A percentile compares a stretch with the other conserved stretches of the same genome.
phyloP scores from a whole-genome alignment of 2,113 vertebrate genomes.

The Phyllostomus hastatus region DNA sequence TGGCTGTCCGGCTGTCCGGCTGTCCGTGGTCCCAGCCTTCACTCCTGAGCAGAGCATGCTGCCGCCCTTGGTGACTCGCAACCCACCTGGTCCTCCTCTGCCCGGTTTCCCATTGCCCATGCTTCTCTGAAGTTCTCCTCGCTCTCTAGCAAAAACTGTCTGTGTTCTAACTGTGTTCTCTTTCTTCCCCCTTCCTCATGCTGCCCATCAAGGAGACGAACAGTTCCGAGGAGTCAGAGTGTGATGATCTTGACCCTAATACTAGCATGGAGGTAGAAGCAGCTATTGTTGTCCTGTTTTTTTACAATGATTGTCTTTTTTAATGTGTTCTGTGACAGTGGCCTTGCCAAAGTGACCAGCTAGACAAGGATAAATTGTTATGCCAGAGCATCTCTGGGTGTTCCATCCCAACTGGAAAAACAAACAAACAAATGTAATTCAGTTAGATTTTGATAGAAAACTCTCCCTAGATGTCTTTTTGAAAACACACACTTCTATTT shows the following conservation, averaged over 20 bases:
- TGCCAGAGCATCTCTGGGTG: neutral
- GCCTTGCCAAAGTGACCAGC: neutral
- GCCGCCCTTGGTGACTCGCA: slow-evolving; percentile 46
- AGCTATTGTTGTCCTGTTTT: slow-evolving; percentile 74
- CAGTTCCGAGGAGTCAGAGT: slow-evolving; percentile 98
- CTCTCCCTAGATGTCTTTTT: neutral
- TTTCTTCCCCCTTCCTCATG: slow-evolving; percentile 83
- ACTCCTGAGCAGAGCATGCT: slow-evolving; percentile 74
- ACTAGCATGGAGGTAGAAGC: slow-evolving; percentile 98
- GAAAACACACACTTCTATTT: neutral
- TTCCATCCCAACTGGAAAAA: neutral
- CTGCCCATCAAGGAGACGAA: slow-evolving; percentile 92
- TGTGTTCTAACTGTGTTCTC: slow-evolving; percentile 81
- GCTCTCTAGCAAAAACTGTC: slow-evolving; percentile 50
- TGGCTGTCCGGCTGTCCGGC: neutral
- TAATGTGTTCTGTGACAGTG: neutral
- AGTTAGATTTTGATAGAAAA: neutral
- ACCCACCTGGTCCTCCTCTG: slow-evolving; percentile 35
- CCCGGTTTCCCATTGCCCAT: slow-evolving; percentile 23
- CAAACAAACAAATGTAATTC: neutral
- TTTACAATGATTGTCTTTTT: slow-evolving; percentile 49
- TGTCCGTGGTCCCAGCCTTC: slow-evolving; percentile 25
- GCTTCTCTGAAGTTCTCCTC: slow-evolving; percentile 61
- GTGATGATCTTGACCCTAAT: slow-evolving; percentile 97
- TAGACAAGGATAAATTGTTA: neutral